These are phyloP conservation scores for Papilio elwesi DNA, from an alignment of 2,888 invertebrate species.

Conservation along the genomic window DNA sequence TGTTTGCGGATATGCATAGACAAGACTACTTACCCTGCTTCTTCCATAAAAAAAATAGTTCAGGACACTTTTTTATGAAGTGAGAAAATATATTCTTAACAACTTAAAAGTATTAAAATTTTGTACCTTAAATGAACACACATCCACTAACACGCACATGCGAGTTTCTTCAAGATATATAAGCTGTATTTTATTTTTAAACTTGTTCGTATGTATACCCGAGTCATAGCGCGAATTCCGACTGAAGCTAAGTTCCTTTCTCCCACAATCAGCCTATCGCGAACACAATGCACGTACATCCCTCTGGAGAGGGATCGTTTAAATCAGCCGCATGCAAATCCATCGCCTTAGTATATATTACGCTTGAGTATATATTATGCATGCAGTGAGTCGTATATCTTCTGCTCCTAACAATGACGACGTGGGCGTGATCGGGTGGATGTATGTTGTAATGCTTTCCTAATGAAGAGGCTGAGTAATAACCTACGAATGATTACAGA, in stretches of 20 bases:
- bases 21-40: no score
- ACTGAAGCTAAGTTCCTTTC: constrained; percentile 12
- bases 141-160: neutral
- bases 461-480: constrained; percentile 5
- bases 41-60: no score
- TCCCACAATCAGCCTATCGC: constrained; percentile 21
- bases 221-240: constrained; percentile 7
- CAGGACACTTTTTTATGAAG: no score
- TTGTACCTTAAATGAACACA: neutral
- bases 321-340: constrained; percentile 31
- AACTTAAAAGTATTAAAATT: neutral
- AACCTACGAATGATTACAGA: neutral
- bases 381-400: constrained; percentile 25
- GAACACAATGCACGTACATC: constrained; percentile 32
- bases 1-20: no score
- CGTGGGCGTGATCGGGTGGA: constrained; percentile 32
- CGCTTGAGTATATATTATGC: constrained; percentile 22
- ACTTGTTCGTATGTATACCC: neutral
- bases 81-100: no score
- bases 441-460: constrained; percentile 23
- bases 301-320: constrained; percentile 20
- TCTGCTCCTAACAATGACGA: constrained; percentile 26
- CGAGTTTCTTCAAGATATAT: neutral
- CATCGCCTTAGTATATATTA: constrained; percentile 19
- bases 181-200: neutral